Percentiles rank a stretch among this genome's conserved stretches.
Conservation (phyloP, 2,888 invertebrate genomes). For the Ryuthela nishihirai region DNA sequence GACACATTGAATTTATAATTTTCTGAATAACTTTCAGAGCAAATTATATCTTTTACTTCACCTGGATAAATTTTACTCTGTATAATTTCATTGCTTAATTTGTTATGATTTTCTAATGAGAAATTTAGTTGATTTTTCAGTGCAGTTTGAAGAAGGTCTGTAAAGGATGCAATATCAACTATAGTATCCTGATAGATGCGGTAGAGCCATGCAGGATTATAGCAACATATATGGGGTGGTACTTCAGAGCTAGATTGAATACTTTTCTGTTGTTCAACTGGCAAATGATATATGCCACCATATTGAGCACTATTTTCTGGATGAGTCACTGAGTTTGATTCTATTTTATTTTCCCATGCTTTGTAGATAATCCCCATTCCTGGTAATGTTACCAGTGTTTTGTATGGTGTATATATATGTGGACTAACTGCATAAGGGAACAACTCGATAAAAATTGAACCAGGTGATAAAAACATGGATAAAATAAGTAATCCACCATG, state of each 20-base stretch:
- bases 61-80: slow-evolving; percentile 12
- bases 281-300: slow-evolving; percentile 53
- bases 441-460: slow-evolving; percentile 53
- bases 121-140: not conserved
- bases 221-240: slow-evolving; percentile 53
- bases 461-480: slow-evolving; percentile 51
- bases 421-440: slow-evolving; percentile 55
- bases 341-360: slow-evolving; percentile 51
- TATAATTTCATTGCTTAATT: not conserved
- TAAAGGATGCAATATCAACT: slow-evolving; percentile 47
- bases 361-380: slow-evolving; percentile 50
- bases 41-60: slow-evolving; percentile 13
- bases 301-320: slow-evolving; percentile 49
- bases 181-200: slow-evolving; percentile 56
- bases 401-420: slow-evolving; percentile 53
- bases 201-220: slow-evolving; percentile 54
- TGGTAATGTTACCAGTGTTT: slow-evolving; percentile 49
- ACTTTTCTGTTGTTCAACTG: slow-evolving; percentile 44
- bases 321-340: slow-evolving; percentile 47
- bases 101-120: not conserved
- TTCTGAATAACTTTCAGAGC: not conserved
- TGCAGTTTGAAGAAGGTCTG: slow-evolving; percentile 1
- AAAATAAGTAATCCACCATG: slow-evolving; percentile 54
- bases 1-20: slow-evolving; percentile 1
- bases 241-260: slow-evolving; percentile 47